phyloP scores from a whole-genome alignment of 2,797 vertebrate species.

The Ctenopoma multispine region DNA sequence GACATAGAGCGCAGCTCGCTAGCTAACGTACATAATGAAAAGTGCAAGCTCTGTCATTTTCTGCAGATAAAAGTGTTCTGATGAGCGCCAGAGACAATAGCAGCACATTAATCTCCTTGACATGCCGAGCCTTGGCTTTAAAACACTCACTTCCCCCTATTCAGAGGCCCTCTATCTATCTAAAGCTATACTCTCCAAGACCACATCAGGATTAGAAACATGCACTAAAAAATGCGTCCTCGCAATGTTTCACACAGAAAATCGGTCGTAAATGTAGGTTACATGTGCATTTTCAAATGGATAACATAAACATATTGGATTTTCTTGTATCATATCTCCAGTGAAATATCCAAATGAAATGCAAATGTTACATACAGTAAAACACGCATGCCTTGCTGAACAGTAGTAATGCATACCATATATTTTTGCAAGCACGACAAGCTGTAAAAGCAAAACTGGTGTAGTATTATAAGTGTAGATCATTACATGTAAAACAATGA shows the following conservation, averaged over 20 bases:
- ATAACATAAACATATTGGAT: neutral
- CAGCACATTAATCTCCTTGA: conserved; percentile 85
- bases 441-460: neutral
- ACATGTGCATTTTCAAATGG: neutral
- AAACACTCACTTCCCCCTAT: conserved; percentile 65
- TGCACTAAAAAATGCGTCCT: neutral
- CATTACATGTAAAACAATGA: neutral
- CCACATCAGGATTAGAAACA: conserved; percentile 37
- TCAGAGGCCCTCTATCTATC: conserved; percentile 59
- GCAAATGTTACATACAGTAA: neutral
- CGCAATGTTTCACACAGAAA: conserved; percentile 3
- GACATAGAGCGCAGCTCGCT: conserved; percentile 49
- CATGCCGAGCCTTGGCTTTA: conserved; percentile 70
- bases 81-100: conserved; percentile 86
- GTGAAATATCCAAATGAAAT: neutral
- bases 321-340: neutral
- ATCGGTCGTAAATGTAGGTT: neutral
- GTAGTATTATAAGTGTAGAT: neutral
- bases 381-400: neutral
- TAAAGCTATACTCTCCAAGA: conserved; percentile 42
- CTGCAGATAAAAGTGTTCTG: conserved; percentile 85
- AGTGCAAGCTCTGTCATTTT: conserved; percentile 86
- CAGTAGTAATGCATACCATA: neutral
- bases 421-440: neutral
- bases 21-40: conserved; percentile 83